Percentiles rank a stretch among this genome's conserved stretches.
Conservation (phyloP, 1,140 invertebrate species). For the Gryllus bimaculatus region DNA sequence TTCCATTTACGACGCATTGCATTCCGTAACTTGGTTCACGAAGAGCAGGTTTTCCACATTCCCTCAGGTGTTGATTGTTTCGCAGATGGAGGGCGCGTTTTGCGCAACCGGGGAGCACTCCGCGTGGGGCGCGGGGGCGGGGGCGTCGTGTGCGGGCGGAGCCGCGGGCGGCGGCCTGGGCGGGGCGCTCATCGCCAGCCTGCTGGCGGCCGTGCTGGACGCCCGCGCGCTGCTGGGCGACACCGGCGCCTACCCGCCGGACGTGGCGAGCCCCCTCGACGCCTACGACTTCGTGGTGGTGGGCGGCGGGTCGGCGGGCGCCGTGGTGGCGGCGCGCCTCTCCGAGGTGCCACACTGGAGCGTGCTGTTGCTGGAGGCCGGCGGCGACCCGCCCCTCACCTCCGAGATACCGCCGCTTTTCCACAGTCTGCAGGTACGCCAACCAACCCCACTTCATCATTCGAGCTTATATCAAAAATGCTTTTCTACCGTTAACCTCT, state of each 20-base stretch:
- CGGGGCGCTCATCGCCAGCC: not conserved
- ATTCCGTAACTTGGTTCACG: too few relatives aligned
- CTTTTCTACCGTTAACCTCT: too few relatives aligned
- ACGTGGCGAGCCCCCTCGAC: not conserved
- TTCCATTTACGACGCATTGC: too few relatives aligned
- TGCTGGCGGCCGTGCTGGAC: not conserved
- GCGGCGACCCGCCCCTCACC: constrained; percentile 30
- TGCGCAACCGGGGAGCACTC: not conserved
- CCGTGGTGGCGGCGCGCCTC: constrained; percentile 42
- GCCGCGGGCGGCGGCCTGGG: not conserved
- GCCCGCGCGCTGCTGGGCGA: not conserved
- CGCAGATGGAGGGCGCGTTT: not conserved
- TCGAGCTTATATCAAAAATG: too few relatives aligned
- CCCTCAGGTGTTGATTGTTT: too few relatives aligned
- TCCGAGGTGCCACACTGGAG: constrained; percentile 28
- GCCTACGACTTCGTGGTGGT: constrained; percentile 30
- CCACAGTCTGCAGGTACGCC: constrained; percentile 15
- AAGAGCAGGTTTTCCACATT: too few relatives aligned
- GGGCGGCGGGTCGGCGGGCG: constrained; percentile 43
- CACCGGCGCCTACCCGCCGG: not conserved
- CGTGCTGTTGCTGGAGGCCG: constrained; percentile 39
- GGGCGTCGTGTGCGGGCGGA: not conserved
- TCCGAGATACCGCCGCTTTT: constrained; percentile 27
- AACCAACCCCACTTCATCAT: too few relatives aligned
- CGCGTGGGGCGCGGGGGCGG: not conserved